A percentile compares a stretch with the other conserved stretches of the same genome.
Conservation (phyloP, 1,140 invertebrate species). For the Ephestia elutella region DNA sequence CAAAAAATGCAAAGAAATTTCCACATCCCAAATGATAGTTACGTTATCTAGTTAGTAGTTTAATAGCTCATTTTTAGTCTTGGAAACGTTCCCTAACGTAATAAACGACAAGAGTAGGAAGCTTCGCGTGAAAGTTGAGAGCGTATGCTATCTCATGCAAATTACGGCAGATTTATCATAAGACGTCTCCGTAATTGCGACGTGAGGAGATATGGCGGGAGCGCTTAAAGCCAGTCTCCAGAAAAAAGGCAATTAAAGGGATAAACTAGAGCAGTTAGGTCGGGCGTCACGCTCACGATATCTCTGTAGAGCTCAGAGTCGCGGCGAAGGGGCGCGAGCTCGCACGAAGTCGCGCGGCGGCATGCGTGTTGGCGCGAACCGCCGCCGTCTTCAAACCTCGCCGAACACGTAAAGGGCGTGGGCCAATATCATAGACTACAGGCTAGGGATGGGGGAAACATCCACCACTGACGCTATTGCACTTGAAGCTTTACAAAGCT, state of each 20-base stretch:
- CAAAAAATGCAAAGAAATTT: constrained; percentile 11
- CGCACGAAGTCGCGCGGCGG: constrained; percentile 17
- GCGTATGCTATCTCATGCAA: constrained; percentile 74
- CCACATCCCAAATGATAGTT: constrained; percentile 44
- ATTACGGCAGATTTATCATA: constrained; percentile 74
- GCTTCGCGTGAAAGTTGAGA: constrained; percentile 69
- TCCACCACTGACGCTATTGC: constrained; percentile 65
- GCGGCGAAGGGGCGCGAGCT: constrained; percentile 35
- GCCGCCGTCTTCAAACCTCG: constrained; percentile 38
- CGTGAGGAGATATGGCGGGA: constrained; percentile 70
- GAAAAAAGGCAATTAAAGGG: constrained; percentile 74
- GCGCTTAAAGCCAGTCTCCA: constrained; percentile 61
- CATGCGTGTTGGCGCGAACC: constrained; percentile 10
- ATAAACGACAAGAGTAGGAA: constrained; percentile 70
- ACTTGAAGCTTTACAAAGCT: constrained; percentile 71
- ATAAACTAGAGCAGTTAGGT: constrained; percentile 68
- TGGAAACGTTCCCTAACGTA: constrained; percentile 68
- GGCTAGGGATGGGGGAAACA: constrained; percentile 60
- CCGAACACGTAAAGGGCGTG: constrained; percentile 69
- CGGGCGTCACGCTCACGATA: constrained; percentile 51
- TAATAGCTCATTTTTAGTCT: constrained; percentile 70
- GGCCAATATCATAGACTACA: constrained; percentile 71
- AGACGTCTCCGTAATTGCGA: constrained; percentile 72
- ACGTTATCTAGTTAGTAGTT: constrained; percentile 61
- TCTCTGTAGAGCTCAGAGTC: constrained; percentile 27